Evolutionary conservation across 2,113 vertebrate genomes (phyloP).

Genomic region (Pardalotus punctatus): DNA sequence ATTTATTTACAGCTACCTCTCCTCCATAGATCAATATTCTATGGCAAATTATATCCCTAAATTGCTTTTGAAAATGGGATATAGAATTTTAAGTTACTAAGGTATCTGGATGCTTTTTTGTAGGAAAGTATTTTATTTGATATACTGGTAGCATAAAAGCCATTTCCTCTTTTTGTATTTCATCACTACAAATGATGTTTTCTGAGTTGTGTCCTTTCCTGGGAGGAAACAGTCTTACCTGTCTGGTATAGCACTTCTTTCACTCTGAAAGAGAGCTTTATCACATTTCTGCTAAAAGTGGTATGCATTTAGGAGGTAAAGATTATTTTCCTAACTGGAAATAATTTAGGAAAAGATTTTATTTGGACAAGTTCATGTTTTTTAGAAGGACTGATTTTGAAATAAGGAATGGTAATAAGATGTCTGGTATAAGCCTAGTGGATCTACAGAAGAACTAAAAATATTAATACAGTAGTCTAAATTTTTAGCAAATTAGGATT

Average conservation of each 20-base stretch:
- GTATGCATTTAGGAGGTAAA: not conserved
- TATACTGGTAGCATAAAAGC: not conserved
- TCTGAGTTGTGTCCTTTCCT: not conserved
- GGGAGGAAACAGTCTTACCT: not conserved
- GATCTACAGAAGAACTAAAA: not conserved
- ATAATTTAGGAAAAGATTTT: not conserved
- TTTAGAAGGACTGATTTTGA: not conserved
- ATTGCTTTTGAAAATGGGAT: not conserved
- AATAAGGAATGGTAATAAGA: not conserved
- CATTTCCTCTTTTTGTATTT: not conserved
- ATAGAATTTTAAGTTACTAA: not conserved
- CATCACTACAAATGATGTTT: not conserved
- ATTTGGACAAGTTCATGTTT: not conserved
- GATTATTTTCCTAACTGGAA: not conserved
- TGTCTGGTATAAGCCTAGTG: not conserved
- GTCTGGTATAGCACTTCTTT: not conserved
- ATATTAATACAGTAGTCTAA: not conserved
- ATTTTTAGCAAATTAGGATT: not conserved
- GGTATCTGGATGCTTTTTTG: not conserved
- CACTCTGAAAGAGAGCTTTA: not conserved
- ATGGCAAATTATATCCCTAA: not conserved
- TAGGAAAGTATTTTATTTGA: not conserved
- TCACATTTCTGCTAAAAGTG: not conserved
- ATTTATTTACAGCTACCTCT: not conserved
- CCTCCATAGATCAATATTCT: not conserved